Percentiles rank a stretch among this genome's conserved stretches.
These are phyloP conservation scores for Leptinotarsa defecta DNA, from an alignment of 1,140 invertebrate species.

Conservation along the genomic window DNA sequence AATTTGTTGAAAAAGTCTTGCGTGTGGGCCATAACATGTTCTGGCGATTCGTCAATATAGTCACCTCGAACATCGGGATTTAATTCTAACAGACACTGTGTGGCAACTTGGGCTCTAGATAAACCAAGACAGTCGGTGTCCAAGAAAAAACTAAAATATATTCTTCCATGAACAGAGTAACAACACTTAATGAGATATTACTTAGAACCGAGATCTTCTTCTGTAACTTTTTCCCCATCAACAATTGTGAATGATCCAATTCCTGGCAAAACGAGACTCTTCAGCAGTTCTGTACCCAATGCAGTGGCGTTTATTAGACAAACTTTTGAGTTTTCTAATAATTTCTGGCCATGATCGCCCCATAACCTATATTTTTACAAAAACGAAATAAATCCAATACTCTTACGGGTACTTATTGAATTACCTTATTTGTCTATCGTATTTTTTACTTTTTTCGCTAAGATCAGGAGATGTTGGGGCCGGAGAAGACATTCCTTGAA, in stretches of 20 bases:
- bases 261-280: conserved; percentile 92
- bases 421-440: conserved; percentile 84
- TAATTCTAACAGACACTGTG: conserved; percentile 83
- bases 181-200: conserved; percentile 53
- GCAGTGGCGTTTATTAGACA: conserved; percentile 95
- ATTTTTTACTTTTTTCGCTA: conserved; percentile 61
- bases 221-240: conserved; percentile 83
- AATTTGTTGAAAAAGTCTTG: conserved; percentile 90
- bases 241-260: conserved; percentile 96
- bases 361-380: conserved; percentile 72
- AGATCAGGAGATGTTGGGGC: conserved; percentile 79
- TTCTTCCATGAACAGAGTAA: conserved; percentile 18
- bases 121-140: conserved; percentile 78
- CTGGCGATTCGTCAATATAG: conserved; percentile 86
- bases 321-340: conserved; percentile 85
- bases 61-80: conserved; percentile 93
- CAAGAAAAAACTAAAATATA: conserved; percentile 80
- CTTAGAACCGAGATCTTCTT: conserved; percentile 93
- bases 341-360: conserved; percentile 95
- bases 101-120: conserved; percentile 82
- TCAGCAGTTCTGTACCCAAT: conserved; percentile 92
- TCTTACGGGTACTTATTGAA: neutral
- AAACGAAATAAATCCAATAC: neutral
- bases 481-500: conserved; percentile 68
- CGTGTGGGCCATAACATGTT: conserved; percentile 82